A percentile compares a stretch with the other conserved stretches of the same genome.
phyloP scores from a whole-genome alignment of 2,113 vertebrate genomes.

The Orcinus orca region DNA sequence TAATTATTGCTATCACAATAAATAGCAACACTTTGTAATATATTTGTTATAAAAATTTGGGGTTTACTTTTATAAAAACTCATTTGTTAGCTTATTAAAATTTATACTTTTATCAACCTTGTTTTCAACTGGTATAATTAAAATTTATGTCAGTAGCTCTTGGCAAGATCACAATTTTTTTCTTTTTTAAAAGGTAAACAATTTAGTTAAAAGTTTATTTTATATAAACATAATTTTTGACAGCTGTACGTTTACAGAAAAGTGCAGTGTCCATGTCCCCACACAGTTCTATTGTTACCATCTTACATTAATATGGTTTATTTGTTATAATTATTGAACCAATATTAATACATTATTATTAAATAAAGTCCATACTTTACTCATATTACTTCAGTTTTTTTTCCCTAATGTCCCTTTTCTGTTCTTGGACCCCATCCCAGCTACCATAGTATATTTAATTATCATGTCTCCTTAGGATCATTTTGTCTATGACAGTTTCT shows the following conservation, averaged over 20 bases:
- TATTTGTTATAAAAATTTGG: background rate
- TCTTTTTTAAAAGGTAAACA: background rate
- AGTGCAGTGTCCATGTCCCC: background rate
- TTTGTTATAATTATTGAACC: background rate
- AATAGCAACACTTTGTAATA: background rate
- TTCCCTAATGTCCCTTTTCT: background rate
- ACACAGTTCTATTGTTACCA: background rate
- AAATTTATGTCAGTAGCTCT: background rate
- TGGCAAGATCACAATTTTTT: background rate
- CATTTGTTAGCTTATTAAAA: background rate
- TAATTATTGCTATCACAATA: background rate
- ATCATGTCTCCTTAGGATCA: background rate
- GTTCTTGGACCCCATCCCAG: background rate
- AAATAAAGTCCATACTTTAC: background rate
- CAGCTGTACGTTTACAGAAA: background rate
- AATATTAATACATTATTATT: background rate
- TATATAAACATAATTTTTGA: background rate
- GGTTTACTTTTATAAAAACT: background rate
- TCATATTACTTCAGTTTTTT: background rate
- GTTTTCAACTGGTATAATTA: background rate
- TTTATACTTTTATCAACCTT: background rate
- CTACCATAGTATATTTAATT: background rate
- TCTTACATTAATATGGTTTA: background rate
- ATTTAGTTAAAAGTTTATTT: background rate
- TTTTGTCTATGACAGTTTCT: background rate